Percentiles rank a stretch among this genome's conserved stretches.
phyloP scores from a whole-genome alignment of 2,888 invertebrate genomes.

The Rhyacophila evoluta region DNA sequence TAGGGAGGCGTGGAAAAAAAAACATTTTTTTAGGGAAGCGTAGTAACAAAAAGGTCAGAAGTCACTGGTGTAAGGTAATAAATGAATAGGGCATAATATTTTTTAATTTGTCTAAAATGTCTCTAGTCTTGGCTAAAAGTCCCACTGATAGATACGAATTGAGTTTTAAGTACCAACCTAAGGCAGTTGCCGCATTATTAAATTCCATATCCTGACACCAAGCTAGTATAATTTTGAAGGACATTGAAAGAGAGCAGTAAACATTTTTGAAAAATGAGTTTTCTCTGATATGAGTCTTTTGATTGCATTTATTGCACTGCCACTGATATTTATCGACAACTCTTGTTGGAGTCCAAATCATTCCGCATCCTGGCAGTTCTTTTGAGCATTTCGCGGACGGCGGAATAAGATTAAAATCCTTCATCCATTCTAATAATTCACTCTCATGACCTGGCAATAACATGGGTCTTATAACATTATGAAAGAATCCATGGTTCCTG shows the following conservation, averaged over 20 bases:
- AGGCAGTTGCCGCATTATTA: constrained; percentile 66
- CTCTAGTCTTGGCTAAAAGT: too few relatives aligned
- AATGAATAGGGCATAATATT: too few relatives aligned
- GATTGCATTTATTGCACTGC: constrained; percentile 64
- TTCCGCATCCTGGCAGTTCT: constrained; percentile 57
- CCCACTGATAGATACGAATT: too few relatives aligned
- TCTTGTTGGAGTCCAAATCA: constrained; percentile 66
- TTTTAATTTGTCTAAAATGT: too few relatives aligned
- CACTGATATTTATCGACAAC: constrained; percentile 68
- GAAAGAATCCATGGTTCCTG: constrained; percentile 63
- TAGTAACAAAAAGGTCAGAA: too few relatives aligned
- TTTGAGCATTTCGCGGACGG: constrained; percentile 62
- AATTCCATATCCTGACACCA: constrained; percentile 76
- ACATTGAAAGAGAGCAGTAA: constrained; percentile 73
- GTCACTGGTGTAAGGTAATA: too few relatives aligned
- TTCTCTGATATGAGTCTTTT: constrained; percentile 65
- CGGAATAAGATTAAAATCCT: constrained; percentile 65
- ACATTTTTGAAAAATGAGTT: constrained; percentile 73
- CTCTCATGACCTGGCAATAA: constrained; percentile 67
- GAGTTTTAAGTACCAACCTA: constrained; percentile 69
- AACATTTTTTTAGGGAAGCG: too few relatives aligned
- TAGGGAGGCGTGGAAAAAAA: too few relatives aligned
- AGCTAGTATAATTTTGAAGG: constrained; percentile 72
- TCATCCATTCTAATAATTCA: constrained; percentile 68
- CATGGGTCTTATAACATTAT: constrained; percentile 66